phyloP scores from a whole-genome alignment of 1,140 invertebrate species.

The Microplitis demolitor region DNA sequence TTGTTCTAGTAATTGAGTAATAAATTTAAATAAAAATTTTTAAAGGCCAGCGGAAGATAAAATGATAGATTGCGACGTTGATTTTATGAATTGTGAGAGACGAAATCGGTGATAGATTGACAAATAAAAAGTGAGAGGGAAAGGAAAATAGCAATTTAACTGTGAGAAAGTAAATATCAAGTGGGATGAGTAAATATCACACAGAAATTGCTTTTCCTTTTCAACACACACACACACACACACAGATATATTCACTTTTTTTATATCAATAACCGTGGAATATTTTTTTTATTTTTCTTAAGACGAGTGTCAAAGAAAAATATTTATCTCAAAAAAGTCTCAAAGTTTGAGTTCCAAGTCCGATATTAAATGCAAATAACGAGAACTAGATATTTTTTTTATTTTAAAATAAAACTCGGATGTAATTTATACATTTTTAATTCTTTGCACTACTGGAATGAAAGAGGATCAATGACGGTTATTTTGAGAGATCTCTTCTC shows the following conservation, averaged over 20 bases:
- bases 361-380: too few relatives aligned
- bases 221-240: neutral
- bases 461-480: conserved; percentile 43
- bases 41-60: too few relatives aligned
- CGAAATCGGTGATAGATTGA: neutral
- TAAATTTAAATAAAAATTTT: too few relatives aligned
- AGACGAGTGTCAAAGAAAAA: too few relatives aligned
- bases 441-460: conserved; percentile 12
- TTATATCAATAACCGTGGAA: neutral
- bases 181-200: neutral
- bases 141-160: neutral
- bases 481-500: conserved; percentile 45
- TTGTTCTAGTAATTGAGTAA: too few relatives aligned
- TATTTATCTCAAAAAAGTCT: too few relatives aligned
- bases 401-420: neutral
- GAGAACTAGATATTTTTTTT: too few relatives aligned
- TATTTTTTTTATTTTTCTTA: neutral
- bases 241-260: neutral
- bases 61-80: too few relatives aligned
- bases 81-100: too few relatives aligned
- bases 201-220: conserved; percentile 10
- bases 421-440: conserved; percentile 38
- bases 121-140: neutral
- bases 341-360: too few relatives aligned
- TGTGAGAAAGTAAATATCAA: conserved; percentile 5